Evolutionary conservation across 2,113 vertebrate genomes (phyloP).

Genomic region (Syngnathus scovelli): DNA sequence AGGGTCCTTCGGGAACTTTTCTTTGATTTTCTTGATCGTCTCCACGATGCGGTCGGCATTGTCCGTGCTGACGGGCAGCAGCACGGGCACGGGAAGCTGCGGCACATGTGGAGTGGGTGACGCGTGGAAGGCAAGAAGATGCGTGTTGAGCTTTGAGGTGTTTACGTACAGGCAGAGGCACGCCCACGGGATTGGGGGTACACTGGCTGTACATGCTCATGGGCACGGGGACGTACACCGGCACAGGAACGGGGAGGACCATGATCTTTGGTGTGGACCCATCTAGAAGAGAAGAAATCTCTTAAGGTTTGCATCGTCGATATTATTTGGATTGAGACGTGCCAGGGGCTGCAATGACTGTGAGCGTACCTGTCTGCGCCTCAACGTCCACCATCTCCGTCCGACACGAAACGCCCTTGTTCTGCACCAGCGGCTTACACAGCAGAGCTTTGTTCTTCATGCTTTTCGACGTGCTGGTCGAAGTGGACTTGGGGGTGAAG

Average conservation of each 20-base stretch:
- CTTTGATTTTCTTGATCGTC: slow-evolving; percentile 84
- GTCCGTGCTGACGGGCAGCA: slow-evolving; percentile 81
- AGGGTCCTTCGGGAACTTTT: slow-evolving; percentile 83
- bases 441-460: slow-evolving; percentile 96
- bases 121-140: not conserved
- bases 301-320: not conserved
- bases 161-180: slow-evolving; percentile 86
- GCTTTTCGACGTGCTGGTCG: slow-evolving; percentile 49
- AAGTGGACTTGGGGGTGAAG: slow-evolving; percentile 54
- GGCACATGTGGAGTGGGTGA: not conserved
- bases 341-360: not conserved
- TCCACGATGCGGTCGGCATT: slow-evolving; percentile 78
- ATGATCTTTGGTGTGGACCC: slow-evolving; percentile 66
- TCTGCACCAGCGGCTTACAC: slow-evolving; percentile 90
- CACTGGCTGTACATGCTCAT: slow-evolving; percentile 93
- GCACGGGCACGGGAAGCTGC: slow-evolving; percentile 89
- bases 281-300: slow-evolving; percentile 36
- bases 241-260: slow-evolving; percentile 88
- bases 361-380: slow-evolving; percentile 81
- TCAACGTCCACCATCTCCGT: slow-evolving; percentile 81
- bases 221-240: slow-evolving; percentile 88
- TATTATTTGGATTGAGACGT: too few relatives aligned
- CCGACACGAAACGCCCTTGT: slow-evolving; percentile 91
- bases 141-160: not conserved
- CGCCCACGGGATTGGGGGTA: slow-evolving; percentile 78